phyloP scores from a whole-genome alignment of 2,113 vertebrate species.

The Haplotaxodon microlepis region DNA sequence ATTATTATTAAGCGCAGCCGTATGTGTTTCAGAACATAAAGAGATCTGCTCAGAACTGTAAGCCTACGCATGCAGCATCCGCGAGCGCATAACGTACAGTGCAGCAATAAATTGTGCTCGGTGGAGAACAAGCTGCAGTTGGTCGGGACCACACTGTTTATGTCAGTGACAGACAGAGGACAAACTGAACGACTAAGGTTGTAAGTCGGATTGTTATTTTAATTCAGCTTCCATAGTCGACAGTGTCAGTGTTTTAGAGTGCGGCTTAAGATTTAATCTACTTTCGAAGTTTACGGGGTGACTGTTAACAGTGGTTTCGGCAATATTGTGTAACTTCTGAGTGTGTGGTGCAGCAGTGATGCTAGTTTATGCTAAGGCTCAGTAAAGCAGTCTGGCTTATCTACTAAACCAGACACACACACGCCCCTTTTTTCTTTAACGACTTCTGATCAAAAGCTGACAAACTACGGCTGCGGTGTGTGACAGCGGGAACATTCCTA shows the following conservation, averaged over 20 bases:
- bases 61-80: background rate
- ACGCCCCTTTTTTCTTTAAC: background rate
- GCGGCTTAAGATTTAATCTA: background rate
- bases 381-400: constrained; percentile 17
- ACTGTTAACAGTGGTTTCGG: background rate
- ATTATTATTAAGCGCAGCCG: background rate
- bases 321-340: background rate
- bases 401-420: background rate
- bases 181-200: constrained; percentile 24
- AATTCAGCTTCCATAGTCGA: background rate
- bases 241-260: background rate
- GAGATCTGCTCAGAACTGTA: background rate
- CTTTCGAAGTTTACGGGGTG: background rate
- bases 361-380: background rate
- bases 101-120: constrained; percentile 17
- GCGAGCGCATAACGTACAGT: background rate
- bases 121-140: background rate
- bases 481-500: background rate
- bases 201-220: background rate
- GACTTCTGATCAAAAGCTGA: background rate
- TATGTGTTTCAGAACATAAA: background rate
- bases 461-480: background rate
- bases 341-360: background rate
- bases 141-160: background rate
- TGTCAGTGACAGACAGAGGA: constrained; percentile 28